Evolutionary conservation across 2,888 invertebrate genomes (phyloP), one percentile per base, ranked within the genome.

Genomic region (Lysandra coridon): DNA sequence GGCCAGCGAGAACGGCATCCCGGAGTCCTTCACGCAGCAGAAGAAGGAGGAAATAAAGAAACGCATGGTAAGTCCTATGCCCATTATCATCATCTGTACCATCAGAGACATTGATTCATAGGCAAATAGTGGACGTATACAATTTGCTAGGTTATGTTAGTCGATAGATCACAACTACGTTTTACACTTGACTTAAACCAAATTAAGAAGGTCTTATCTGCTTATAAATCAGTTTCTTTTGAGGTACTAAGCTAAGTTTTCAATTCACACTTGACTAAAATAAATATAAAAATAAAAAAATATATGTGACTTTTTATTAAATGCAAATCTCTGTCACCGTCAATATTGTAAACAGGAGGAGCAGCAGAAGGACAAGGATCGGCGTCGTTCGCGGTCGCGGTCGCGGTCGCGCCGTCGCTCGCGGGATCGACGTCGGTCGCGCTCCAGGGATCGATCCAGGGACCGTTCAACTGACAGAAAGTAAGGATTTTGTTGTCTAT

Each of bases 11-110:
- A 98, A 97, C 83, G 99, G 99, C 17, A 99, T 99, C 86, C 99
- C 99, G 0, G 98, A 98, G 83, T 97, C 97, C 81, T 97, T 99
- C 87, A 96, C 99, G 80, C 98, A 99, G 90, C 97, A 98, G 91
- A 99, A 99, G 92, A 98, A 99, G 90, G 98, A 98, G 89, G 99
- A 99, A 92, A 97, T 99, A 85, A 97, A 98, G 87, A 98, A 97
- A 88, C 96, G 98, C 88, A 96, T 97, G 96, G 98, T 97, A 92
- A 91, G 89, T 88, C 79, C 82, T 44, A 0, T 53, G 14, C 1
- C 4, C 14, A 12, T 14, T 53, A 4, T 17, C 17, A 53, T 1
- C 14, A 12, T 4, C 14, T 10, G 12, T 57, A 57, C 14, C 17
- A 57, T 4, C 57, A 81, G 76, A 57, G 77, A 14, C 14, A 14